These are phyloP conservation scores for Anarrhichthys ocellatus DNA, from an alignment of 2,113 vertebrate genomes.

Conservation along the genomic window DNA sequence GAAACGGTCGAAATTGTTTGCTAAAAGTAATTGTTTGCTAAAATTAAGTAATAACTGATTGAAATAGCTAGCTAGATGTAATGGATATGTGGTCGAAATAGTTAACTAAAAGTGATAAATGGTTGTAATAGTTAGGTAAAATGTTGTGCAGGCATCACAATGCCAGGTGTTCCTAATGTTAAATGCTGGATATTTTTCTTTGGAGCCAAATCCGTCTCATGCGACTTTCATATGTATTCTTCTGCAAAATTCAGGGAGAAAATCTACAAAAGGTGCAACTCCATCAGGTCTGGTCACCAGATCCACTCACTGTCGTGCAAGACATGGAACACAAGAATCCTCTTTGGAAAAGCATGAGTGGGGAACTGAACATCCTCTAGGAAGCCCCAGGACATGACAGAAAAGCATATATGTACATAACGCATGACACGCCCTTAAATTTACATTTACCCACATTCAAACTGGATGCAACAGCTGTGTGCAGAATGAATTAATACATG, in stretches of 20 bases:
- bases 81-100: not conserved
- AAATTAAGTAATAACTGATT: not conserved
- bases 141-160: not conserved
- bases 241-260: conserved; percentile 11
- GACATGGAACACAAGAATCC: conserved; percentile 25
- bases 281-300: conserved; percentile 33
- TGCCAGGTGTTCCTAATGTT: conserved; percentile 31
- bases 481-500: conserved; percentile 48
- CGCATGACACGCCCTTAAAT: conserved; percentile 45
- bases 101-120: not conserved
- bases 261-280: conserved; percentile 27
- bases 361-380: conserved; percentile 15
- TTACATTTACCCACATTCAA: conserved; percentile 57
- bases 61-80: not conserved
- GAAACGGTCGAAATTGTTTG: not conserved
- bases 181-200: conserved; percentile 15
- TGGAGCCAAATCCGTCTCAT: conserved; percentile 12
- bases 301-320: conserved; percentile 21
- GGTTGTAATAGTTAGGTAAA: not conserved
- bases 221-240: conserved; percentile 16
- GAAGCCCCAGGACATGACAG: conserved; percentile 24
- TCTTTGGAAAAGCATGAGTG: conserved; percentile 29
- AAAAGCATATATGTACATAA: conserved; percentile 20
- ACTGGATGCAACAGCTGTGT: conserved; percentile 59
- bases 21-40: not conserved